A percentile compares a stretch with the other conserved stretches of the same genome.
phyloP scores from a whole-genome alignment of 2,888 invertebrate species.

The Sepiola atlantica region DNA sequence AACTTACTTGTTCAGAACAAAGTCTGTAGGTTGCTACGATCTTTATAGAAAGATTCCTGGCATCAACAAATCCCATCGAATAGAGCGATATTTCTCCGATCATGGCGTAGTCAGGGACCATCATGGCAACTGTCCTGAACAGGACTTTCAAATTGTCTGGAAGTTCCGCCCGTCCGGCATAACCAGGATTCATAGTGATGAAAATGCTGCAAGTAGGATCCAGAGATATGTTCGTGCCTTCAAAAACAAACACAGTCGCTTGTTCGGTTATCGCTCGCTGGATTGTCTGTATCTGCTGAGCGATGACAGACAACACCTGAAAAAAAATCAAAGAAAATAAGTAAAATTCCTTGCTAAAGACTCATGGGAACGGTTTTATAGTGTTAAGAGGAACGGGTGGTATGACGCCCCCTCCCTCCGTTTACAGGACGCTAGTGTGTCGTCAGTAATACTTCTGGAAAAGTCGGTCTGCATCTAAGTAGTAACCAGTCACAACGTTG shows the following conservation, averaged over 20 bases:
- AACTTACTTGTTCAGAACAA: constrained; percentile 72
- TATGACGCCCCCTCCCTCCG: too few species aligned
- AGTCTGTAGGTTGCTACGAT: constrained; percentile 74
- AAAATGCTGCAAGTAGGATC: constrained; percentile 75
- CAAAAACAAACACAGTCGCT: constrained; percentile 71
- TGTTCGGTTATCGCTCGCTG: constrained; percentile 74
- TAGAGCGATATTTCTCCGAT: constrained; percentile 75
- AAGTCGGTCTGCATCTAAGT: too few species aligned
- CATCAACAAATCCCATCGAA: constrained; percentile 75
- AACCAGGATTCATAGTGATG: constrained; percentile 75
- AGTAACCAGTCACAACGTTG: too few species aligned
- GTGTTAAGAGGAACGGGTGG: not conserved
- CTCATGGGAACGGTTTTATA: too few species aligned
- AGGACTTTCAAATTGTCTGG: constrained; percentile 75
- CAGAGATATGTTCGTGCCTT: constrained; percentile 73
- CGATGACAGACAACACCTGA: constrained; percentile 74
- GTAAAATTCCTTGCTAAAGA: not conserved
- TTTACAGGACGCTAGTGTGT: too few species aligned
- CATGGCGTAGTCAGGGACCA: constrained; percentile 75
- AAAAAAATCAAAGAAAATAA: not conserved
- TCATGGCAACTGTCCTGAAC: constrained; percentile 75
- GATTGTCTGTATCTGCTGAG: constrained; percentile 75
- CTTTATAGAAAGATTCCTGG: constrained; percentile 72
- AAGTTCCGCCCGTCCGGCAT: constrained; percentile 74
- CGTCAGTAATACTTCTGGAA: too few species aligned